Evolutionary conservation across 2,888 invertebrate species (phyloP).

Genomic region (Magallana nippona): DNA sequence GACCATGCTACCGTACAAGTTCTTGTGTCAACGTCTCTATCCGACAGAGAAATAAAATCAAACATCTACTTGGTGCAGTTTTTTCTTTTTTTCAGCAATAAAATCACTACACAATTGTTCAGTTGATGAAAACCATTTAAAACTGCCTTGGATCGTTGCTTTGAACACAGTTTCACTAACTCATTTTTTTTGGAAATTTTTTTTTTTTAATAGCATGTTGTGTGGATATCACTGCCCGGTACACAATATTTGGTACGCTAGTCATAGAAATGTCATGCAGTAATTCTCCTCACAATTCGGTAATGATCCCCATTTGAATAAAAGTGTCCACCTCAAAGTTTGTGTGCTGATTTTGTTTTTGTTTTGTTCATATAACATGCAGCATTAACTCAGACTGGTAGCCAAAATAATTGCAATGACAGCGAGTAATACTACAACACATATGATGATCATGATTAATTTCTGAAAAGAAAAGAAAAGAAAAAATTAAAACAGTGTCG

Average conservation of each 20-base stretch:
- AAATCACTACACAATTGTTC: neutral
- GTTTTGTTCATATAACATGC: neutral
- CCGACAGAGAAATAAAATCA: conserved; percentile 7
- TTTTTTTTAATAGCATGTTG: too few species aligned
- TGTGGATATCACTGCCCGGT: neutral
- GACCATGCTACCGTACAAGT: conserved; percentile 4
- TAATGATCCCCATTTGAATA: neutral
- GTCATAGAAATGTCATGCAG: conserved; percentile 15
- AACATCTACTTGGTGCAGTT: conserved; percentile 4
- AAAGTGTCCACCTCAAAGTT: conserved; percentile 17
- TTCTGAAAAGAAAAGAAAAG: conserved; percentile 76
- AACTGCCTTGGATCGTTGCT: conserved; percentile 31
- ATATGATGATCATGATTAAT: conserved; percentile 78
- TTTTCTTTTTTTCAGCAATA: conserved; percentile 4
- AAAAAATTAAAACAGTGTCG: conserved; percentile 14
- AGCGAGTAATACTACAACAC: conserved; percentile 75
- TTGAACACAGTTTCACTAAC: conserved; percentile 9
- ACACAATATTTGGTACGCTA: neutral
- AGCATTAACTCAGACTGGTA: conserved; percentile 61
- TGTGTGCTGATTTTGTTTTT: conserved; percentile 6
- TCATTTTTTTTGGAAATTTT: too few species aligned
- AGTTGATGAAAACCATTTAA: neutral
- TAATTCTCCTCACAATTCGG: conserved; percentile 4
- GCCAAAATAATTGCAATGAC: conserved; percentile 80
- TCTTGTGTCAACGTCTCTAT: conserved; percentile 14